phyloP scores from a whole-genome alignment of 1,140 invertebrate species.

The Drosophila yakuba region DNA sequence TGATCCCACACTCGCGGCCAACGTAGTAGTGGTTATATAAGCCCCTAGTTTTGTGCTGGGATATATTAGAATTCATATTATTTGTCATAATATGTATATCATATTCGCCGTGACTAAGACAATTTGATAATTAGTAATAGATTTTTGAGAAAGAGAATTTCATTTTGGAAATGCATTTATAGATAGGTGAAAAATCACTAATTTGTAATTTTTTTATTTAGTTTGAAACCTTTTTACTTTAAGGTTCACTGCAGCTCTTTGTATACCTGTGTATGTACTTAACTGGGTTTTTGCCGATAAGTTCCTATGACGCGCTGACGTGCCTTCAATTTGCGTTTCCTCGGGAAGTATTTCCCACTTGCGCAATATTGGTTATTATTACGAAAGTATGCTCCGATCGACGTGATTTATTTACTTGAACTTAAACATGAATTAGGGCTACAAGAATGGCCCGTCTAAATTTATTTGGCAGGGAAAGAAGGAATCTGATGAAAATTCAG shows the following conservation, averaged over 20 bases:
- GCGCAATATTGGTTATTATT: conserved; percentile 46
- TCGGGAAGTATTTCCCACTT: conserved; percentile 23
- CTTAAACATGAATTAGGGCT: conserved; percentile 22
- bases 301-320: conserved; percentile 17
- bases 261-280: conserved; percentile 20
- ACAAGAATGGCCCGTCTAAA: neutral
- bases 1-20: conserved; percentile 16
- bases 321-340: conserved; percentile 12
- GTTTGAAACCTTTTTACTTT: neutral
- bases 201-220: neutral
- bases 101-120: too few species aligned
- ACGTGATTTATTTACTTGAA: conserved; percentile 47
- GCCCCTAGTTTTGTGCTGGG: too few species aligned
- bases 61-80: too few species aligned
- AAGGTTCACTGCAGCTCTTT: neutral
- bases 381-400: conserved; percentile 23
- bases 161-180: too few species aligned
- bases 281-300: conserved; percentile 14
- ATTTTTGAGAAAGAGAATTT: too few species aligned
- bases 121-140: too few species aligned
- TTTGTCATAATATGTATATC: too few species aligned
- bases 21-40: neutral
- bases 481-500: neutral
- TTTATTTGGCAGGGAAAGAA: neutral
- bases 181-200: too few species aligned